A percentile compares a stretch with the other conserved stretches of the same genome.
These are phyloP conservation scores for Aix galericulata DNA, from an alignment of 2,113 vertebrate genomes.

Conservation along the genomic window DNA sequence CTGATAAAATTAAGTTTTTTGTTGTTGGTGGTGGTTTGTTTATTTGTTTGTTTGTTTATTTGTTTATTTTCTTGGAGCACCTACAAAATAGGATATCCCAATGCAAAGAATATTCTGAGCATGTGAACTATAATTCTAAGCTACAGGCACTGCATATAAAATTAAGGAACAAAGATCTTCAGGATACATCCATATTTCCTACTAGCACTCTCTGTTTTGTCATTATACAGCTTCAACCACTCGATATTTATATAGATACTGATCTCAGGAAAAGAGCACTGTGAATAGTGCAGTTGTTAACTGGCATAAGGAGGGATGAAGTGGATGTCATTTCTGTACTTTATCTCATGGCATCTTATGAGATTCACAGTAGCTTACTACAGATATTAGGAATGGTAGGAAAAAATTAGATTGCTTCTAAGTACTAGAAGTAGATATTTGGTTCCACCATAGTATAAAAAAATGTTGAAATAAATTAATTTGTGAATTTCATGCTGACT, in stretches of 20 bases:
- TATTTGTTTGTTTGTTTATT: too few species aligned
- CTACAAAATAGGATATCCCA: background rate
- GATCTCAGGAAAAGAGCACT: background rate
- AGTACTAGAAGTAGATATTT: background rate
- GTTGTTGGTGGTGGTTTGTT: too few species aligned
- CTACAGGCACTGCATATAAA: background rate
- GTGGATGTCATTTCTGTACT: background rate
- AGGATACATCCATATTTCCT: background rate
- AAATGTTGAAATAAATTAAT: slow-evolving; percentile 2
- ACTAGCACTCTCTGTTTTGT: background rate
- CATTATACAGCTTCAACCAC: background rate
- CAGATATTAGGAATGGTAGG: background rate
- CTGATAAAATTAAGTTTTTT: background rate
- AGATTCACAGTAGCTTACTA: background rate
- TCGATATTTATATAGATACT: background rate
- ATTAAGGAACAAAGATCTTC: background rate
- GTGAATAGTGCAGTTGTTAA: background rate
- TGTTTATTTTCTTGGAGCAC: background rate
- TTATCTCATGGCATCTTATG: background rate
- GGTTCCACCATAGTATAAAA: background rate
- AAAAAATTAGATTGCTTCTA: background rate
- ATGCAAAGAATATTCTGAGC: background rate
- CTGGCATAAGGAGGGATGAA: background rate
- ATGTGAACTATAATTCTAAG: background rate
- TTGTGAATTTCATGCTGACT: background rate